Evolutionary conservation across 64 coral and sea anemone genomes (phyloP).

Genomic region (Montipora foliosa): DNA sequence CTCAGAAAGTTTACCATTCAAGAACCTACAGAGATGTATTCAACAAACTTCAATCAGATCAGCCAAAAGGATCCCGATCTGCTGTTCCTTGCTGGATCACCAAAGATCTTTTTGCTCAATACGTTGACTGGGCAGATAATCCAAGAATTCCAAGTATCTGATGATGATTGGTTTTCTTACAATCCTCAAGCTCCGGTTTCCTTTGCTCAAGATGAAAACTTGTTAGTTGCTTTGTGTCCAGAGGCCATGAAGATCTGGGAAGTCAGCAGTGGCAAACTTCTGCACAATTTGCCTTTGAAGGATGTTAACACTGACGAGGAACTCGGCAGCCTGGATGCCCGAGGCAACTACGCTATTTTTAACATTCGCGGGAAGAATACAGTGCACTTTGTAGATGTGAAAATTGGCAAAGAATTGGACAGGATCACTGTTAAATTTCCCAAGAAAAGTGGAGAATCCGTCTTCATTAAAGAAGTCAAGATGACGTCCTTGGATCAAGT

Average conservation of each 20-base stretch:
- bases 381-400: slow-evolving; percentile 77
- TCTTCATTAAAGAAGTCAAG: slow-evolving; percentile 78
- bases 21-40: slow-evolving; percentile 65
- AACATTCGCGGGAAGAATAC: slow-evolving; percentile 54
- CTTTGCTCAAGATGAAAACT: slow-evolving; percentile 83
- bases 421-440: slow-evolving; percentile 66
- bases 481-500: slow-evolving; percentile 69
- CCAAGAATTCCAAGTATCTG: slow-evolving; percentile 68
- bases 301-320: slow-evolving; percentile 63
- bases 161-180: slow-evolving; percentile 89
- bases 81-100: slow-evolving; percentile 76
- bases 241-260: slow-evolving; percentile 77
- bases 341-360: slow-evolving; percentile 64
- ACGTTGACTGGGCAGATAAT: slow-evolving; percentile 77
- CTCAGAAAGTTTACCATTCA: slow-evolving; percentile 82
- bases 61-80: slow-evolving; percentile 58
- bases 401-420: slow-evolving; percentile 78
- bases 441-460: slow-evolving; percentile 34
- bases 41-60: slow-evolving; percentile 64
- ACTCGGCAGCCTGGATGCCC: slow-evolving; percentile 78
- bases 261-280: slow-evolving; percentile 44
- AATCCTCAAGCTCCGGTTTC: slow-evolving; percentile 62
- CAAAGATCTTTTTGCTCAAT: slow-evolving; percentile 74
- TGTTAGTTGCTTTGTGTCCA: slow-evolving; percentile 71
- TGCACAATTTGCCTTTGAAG: slow-evolving; percentile 80